Evolutionary conservation across 2,113 vertebrate genomes (phyloP), one percentile per base, ranked within the genome.

Genomic region (Chaenocephalus aceratus): DNA sequence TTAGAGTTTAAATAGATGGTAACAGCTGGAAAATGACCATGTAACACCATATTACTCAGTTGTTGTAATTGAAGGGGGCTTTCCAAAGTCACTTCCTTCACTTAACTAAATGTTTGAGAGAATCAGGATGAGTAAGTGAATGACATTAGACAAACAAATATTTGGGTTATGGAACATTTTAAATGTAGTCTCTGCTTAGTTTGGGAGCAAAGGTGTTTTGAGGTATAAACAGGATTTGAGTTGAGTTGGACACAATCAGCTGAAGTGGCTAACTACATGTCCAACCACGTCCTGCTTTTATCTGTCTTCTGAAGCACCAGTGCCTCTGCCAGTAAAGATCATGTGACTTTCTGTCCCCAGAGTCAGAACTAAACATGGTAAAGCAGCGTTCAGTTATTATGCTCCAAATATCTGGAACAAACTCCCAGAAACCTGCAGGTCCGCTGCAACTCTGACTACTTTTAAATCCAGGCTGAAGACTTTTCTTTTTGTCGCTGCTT

Each of bases 241-340:
- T 46, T 68, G 44, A 72, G n/a, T 60, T 34, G 59, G 58, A 13
- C 2, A 53, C 45, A 46, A 1, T 41, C 14, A 30, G 53, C 41
- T 52, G n/a, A 36, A 73, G 65, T 18, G 1, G n/a, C 57, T n/a
- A n/a, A 41, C 12, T n/a, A 11, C 30, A 66, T 69, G 74, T 73
- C 54, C 58, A 56, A 30, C 53, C 64, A 54, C 60, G 11, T 71
- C 44, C 59, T 54, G 52, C 46, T 73, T 7, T n/a, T 15, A 53
- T 67, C 56, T 60, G 46, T 69, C 53, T 21, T 64, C 26, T 68
- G 30, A 49, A 67, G 62, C 63, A 15, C 62, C 62, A 30, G 30
- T 30, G 30, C 30, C 30, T 30, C 30, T 30, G 30, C 30, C 30
- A 30, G 36, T 6, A 41, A 41, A 41, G 6, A 41, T 41, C 7